Percentiles rank a stretch among this genome's conserved stretches.
Evolutionary conservation across 2,797 vertebrate genomes (phyloP).

Genomic region (Spheniscus humboldti): DNA sequence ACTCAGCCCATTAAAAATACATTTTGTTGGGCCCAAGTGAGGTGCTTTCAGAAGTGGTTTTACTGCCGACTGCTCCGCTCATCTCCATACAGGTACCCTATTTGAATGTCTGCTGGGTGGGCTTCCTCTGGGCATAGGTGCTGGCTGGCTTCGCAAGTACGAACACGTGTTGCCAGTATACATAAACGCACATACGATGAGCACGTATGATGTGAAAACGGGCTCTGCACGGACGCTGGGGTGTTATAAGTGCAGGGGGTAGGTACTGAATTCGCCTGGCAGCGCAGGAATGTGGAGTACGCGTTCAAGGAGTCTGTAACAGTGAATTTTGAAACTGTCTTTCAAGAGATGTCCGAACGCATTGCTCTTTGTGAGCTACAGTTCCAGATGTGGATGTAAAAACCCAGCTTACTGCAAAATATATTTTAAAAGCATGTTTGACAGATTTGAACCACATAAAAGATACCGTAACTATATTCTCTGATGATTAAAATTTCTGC

Average conservation of each 20-base stretch:
- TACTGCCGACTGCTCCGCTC: background rate
- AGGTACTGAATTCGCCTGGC: background rate
- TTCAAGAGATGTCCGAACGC: background rate
- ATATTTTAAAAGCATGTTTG: background rate
- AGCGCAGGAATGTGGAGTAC: background rate
- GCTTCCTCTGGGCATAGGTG: background rate
- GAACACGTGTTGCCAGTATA: fast-evolving
- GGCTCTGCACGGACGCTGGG: fast-evolving
- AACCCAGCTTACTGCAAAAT: background rate
- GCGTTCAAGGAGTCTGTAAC: background rate
- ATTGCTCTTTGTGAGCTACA: background rate
- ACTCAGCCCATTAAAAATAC: background rate
- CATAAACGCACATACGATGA: fast-evolving
- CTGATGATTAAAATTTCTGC: background rate
- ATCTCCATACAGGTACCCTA: background rate
- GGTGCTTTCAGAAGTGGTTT: constrained; percentile 30
- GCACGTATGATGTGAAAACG: fast-evolving
- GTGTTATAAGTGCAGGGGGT: fast-evolving
- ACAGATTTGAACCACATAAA: background rate
- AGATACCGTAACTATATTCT: fast-evolving
- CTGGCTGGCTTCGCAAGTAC: background rate
- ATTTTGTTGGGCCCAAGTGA: background rate
- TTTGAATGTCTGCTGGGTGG: constrained; percentile 30
- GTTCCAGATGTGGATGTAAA: background rate
- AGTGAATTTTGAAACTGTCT: background rate